Conservation (phyloP, 1,140 invertebrate species). For the Drosophila tsacasi region DNA sequence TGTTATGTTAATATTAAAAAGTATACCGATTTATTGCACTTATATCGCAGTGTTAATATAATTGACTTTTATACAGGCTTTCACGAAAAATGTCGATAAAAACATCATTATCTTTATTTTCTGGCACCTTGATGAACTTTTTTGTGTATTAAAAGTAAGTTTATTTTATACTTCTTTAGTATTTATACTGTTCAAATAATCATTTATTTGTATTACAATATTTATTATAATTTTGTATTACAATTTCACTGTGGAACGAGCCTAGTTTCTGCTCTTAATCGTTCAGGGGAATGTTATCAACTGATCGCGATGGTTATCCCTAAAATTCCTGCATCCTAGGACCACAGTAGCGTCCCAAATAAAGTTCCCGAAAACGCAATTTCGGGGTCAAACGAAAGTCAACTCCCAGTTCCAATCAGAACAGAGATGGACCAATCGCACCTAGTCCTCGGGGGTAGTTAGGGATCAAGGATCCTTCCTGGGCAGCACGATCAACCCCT, state of each 20-base stretch:
- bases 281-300: conserved; percentile 33
- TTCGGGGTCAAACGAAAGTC: conserved; percentile 46
- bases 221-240: not conserved
- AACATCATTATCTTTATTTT: not conserved
- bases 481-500: conserved; percentile 50
- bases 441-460: conserved; percentile 43
- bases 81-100: not conserved
- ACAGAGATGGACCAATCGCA: conserved; percentile 51
- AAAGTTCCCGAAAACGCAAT: conserved; percentile 7
- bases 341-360: conserved; percentile 58
- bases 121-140: not conserved
- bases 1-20: too few species aligned
- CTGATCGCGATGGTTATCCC: conserved; percentile 28
- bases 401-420: conserved; percentile 74
- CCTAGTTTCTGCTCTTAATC: not conserved
- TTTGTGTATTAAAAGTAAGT: not conserved
- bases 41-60: not conserved
- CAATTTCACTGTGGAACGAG: not conserved
- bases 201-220: not conserved
- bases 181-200: not conserved
- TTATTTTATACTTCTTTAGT: not conserved
- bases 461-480: conserved; percentile 52
- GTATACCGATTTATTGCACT: not conserved
- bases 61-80: not conserved
- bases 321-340: conserved; percentile 2